These are phyloP conservation scores for Drosophila tripunctata DNA, from an alignment of 2,888 invertebrate species.

Conservation along the genomic window DNA sequence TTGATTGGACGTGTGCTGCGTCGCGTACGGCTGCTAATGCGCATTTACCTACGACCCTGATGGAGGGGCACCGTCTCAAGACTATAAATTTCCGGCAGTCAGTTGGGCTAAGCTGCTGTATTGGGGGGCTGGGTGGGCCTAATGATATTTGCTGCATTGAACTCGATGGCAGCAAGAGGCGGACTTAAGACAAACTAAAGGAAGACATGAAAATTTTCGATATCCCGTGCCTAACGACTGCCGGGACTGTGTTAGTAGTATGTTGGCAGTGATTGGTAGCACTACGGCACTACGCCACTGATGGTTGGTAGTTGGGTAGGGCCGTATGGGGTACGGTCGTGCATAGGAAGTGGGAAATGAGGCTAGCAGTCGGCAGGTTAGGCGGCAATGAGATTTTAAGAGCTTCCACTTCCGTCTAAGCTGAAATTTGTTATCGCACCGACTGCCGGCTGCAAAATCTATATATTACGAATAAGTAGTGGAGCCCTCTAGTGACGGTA, in stretches of 20 bases:
- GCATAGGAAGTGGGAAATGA: not conserved
- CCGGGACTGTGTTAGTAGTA: slow-evolving; percentile 35
- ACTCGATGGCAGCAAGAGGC: slow-evolving; percentile 9
- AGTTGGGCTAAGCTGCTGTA: not conserved
- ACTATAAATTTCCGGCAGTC: slow-evolving; percentile 70
- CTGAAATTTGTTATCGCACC: slow-evolving; percentile 71
- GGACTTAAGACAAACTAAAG: slow-evolving; percentile 77
- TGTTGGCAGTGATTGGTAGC: slow-evolving; percentile 8
- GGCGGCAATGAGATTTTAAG: slow-evolving; percentile 76
- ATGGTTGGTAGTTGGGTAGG: not conserved
- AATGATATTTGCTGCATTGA: slow-evolving; percentile 63
- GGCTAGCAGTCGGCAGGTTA: slow-evolving; percentile 8
- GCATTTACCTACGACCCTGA: slow-evolving; percentile 61
- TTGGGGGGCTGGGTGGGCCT: slow-evolving; percentile 21
- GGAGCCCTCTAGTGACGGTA: slow-evolving; percentile 20
- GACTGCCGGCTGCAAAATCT: slow-evolving; percentile 44
- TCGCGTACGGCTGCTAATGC: slow-evolving; percentile 55
- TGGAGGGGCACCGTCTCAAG: slow-evolving; percentile 47
- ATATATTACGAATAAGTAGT: slow-evolving; percentile 35
- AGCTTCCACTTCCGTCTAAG: slow-evolving; percentile 77
- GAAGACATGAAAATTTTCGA: slow-evolving; percentile 80
- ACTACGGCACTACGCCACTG: not conserved
- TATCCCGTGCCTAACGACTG: slow-evolving; percentile 78
- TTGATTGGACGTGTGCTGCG: slow-evolving; percentile 25
- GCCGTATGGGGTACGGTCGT: not conserved